Base-by-base conservation (phyloP, 2,797 vertebrate genomes). In the Chaetophractus vellerosus region DNA sequence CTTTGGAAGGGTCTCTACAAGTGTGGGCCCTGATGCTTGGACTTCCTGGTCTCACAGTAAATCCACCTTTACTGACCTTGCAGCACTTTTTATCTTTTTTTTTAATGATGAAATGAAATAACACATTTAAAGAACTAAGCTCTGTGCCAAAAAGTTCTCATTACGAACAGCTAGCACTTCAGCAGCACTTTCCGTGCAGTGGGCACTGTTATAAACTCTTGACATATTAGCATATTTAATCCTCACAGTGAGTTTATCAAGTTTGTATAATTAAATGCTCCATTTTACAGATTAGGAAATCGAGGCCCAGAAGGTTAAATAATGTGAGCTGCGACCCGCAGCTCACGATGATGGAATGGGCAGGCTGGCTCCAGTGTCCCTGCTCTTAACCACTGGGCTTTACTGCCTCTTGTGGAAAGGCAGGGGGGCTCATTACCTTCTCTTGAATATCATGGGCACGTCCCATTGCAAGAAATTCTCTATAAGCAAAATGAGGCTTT, bases 271-370 rank as follows among this genome's bases (percentile, higher is more conserved):
- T 0, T 16, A 21, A 84, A 69, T 23, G 33, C 11, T 63, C 88
- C 80, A 88, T 81, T 96, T 66, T 64, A 50, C 83, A 80, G 68
- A 82, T 69, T 19, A 61, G 61, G 85, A 87, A n/a, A 61, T 18
- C 0, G 0, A 91, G 83, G 36, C 74, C 57, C 38, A 0, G 3
- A 38, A 23, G n/a, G 74, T n/a, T 38, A n/a, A 45, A 48, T 55
- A 38, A 66, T 55, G 38, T 10, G 1, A 26, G 75, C 55, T 6
- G 0, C 0, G 1, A 23, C 26, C 31, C 81, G 80, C 45, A 68
- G 36, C 52, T 28, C 9, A 16, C 5, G 8, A 31, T 4, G 48
- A 66, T 66, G 69, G 38, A 45, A 26, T 24, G 10, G 41, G 12
- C 36, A 21, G 5, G 14, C 83, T 59, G 87, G 52, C 50, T 72